Base-by-base conservation (phyloP, 2,888 invertebrate species). In the Germaria angustata region DNA sequence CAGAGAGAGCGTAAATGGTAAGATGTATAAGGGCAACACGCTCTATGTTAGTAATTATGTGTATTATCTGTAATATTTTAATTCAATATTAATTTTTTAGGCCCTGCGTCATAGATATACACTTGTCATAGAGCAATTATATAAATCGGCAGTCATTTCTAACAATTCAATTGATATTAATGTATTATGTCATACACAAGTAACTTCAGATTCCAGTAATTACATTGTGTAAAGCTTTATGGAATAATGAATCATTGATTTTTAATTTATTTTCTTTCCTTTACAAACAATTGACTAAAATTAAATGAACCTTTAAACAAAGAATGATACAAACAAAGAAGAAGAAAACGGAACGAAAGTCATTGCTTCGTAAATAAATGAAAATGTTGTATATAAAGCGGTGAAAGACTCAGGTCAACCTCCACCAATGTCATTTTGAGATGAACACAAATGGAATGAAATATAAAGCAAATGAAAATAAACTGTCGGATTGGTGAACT, bases 161-260 rank as follows among this genome's bases (percentile, higher is more conserved):
- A 15, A 57, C 39, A 59, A 51, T 17, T 28, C 7, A 59, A 36
- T 36, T 59, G 9, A 39, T 39, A 34, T 59, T 57, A 28, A 76
- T 69, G 34, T 34, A 61, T 77, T 63, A 69, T 77, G 53, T 69
- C 77, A 77, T 55, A 15, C 15, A 36, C 15, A 51, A 36, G 41
- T 59, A 75, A 75, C 20, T 65, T 63, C 51, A 22, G 44, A 63
- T 57, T 34, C 8, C 17, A 51, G 51, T 55, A 53, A 44, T 39
- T 44, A 59, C 55, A 34, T 4, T 68, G 7, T 63, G 22, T 24
- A 46, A 59, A 34, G 24, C n/a, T 59, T n/a, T 66, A 51, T 46
- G 8, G 22, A 51, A 73, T 51, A 53, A 59, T 81, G 77, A 81
- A 63, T 81, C 72, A 81, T 63, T 72, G 55, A 81, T 61, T 72